Percentiles rank a stretch among this genome's conserved stretches.
These are phyloP conservation scores for Timema podura DNA, from an alignment of 2,888 invertebrate genomes.

Conservation along the genomic window DNA sequence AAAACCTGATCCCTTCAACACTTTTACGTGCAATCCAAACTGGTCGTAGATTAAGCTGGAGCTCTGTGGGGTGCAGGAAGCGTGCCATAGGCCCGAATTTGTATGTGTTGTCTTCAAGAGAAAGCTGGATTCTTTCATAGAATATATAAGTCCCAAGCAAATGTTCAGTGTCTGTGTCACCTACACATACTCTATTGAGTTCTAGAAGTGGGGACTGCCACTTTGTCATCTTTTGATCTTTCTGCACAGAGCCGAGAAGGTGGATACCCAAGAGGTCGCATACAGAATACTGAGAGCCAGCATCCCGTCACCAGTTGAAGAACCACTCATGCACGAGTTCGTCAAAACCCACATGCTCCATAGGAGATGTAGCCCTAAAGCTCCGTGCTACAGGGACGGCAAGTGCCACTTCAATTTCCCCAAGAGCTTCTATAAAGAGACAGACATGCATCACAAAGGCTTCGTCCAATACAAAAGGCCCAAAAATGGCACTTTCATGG, in stretches of 20 bases:
- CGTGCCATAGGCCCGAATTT: no score
- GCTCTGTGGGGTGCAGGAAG: no score
- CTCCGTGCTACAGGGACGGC: constrained; percentile 22
- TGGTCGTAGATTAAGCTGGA: not conserved
- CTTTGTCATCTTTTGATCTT: constrained; percentile 35
- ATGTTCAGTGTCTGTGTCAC: not conserved
- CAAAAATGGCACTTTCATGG: no score
- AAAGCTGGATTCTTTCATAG: no score
- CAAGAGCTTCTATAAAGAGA: constrained; percentile 35
- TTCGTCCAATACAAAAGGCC: no score
- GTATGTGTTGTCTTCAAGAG: no score
- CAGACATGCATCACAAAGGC: constrained; percentile 22
- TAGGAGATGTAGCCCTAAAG: constrained; percentile 35
- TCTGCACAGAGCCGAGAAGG: constrained; percentile 36
- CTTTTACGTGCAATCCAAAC: constrained; percentile 16
- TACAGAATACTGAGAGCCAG: constrained; percentile 14
- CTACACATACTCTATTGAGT: not conserved
- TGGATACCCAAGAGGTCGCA: constrained; percentile 20
- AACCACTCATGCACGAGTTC: constrained; percentile 26
- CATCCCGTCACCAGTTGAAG: constrained; percentile 28
- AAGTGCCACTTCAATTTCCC: constrained; percentile 17
- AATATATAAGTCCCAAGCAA: not conserved
- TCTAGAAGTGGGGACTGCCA: constrained; percentile 38
- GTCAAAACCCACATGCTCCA: constrained; percentile 34
- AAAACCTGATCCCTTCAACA: constrained; percentile 3